Base-by-base conservation (phyloP, 2,797 vertebrate genomes). In the Euthynnus affinis region DNA sequence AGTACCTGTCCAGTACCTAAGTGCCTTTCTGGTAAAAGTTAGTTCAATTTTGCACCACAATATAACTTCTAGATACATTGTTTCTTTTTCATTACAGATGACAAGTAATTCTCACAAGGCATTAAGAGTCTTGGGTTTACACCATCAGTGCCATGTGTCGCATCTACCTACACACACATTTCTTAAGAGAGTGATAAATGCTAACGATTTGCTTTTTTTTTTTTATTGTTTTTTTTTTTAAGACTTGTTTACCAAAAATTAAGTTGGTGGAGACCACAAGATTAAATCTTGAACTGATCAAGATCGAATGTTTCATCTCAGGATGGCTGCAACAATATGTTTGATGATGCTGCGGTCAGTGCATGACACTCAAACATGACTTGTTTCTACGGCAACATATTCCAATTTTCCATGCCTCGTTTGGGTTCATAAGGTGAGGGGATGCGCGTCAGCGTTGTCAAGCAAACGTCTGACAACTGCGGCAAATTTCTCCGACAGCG, bases 1-100 rank as follows among this genome's bases (percentile, higher is more conserved):
- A 76, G 77, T 49, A 71, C 74, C 71, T 62, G 44, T 60, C 23
- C 60, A 69, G 70, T 76, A 72, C 78, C 76, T 66, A 49, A 53
- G 57, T 76, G 78, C 75, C 80, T 78, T 71, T 69, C 32, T 68
- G 57, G 5, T 18, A 29, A 71, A 51, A 68, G 7, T 6, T 64
- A 74, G 58, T 14, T 61, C 18, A 77, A 64, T 72, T 76, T 20
- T 65, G 34, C 23, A 20, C 59, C 68, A 62, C 22, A 55, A 51
- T 51, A 48, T 34, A 25, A 40, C 5, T 5, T 20, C 6, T 3
- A 6, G 46, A 12, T 17, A 23, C 27, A 15, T 5, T 52, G 6
- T 32, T 32, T 12, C 44, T 17, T 2, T 46, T 2, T 22, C 49
- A 56, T 40, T 32, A 65, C 2, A 60, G 13, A 62, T 20, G 27